phyloP scores from a whole-genome alignment of 2,797 vertebrate species.

The Sebastes taczanowskii region DNA sequence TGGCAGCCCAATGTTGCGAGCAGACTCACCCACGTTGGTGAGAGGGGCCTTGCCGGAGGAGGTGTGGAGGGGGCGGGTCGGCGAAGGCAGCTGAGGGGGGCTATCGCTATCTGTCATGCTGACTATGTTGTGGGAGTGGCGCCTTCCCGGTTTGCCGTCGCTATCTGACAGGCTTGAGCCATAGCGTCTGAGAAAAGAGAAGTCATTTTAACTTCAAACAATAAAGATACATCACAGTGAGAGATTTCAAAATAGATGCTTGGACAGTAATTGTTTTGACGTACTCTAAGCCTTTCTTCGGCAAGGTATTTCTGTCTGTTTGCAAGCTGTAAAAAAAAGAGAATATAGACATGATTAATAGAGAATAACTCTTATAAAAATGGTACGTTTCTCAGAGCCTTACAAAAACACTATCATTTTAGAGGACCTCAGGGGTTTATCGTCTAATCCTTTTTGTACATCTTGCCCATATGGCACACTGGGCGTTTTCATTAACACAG shows the following conservation, averaged over 20 bases:
- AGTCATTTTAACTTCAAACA: not conserved
- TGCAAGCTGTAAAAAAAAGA: conserved; percentile 81
- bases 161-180: conserved; percentile 86
- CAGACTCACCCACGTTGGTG: conserved; percentile 92
- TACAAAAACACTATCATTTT: not conserved
- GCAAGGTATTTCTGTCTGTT: conserved; percentile 92
- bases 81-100: conserved; percentile 91
- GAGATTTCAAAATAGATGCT: conserved; percentile 2
- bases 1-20: conserved; percentile 31
- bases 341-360: conserved; percentile 16
- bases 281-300: conserved; percentile 97
- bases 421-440: not conserved
- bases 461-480: not conserved
- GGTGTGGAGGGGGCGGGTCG: conserved; percentile 83
- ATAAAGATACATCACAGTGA: not conserved
- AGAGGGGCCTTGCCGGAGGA: conserved; percentile 86
- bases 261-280: conserved; percentile 21
- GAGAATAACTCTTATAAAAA: not conserved
- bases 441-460: not conserved
- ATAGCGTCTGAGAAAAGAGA: conserved; percentile 80
- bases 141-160: conserved; percentile 87
- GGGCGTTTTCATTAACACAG: conserved; percentile 4
- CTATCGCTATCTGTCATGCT: conserved; percentile 88
- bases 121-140: conserved; percentile 90
- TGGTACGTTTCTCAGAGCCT: not conserved